Evolutionary conservation across 2,797 vertebrate genomes (phyloP).

Genomic region (Sebastiscus tertius): DNA sequence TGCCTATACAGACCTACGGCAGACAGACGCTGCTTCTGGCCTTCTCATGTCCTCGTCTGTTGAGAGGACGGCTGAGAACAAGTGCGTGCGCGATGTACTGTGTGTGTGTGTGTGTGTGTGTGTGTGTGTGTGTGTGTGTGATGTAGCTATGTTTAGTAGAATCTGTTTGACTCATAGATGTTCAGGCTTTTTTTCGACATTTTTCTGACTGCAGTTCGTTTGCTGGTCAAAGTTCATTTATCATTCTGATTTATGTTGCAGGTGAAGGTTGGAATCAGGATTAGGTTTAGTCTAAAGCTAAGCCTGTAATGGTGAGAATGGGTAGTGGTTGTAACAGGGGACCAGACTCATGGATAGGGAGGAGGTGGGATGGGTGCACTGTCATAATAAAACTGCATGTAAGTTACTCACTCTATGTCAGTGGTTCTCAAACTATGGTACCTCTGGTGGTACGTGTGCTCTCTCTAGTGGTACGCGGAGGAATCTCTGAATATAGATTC

Average conservation of each 20-base stretch:
- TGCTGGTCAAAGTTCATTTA: background rate
- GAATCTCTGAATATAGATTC: too few relatives aligned
- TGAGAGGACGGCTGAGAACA: background rate
- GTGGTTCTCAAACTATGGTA: too few relatives aligned
- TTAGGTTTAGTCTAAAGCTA: too few relatives aligned
- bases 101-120: background rate
- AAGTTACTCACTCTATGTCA: too few relatives aligned
- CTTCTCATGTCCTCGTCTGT: background rate
- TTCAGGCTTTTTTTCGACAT: background rate
- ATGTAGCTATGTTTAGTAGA: background rate
- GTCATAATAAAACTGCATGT: too few relatives aligned
- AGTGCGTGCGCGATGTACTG: background rate
- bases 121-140: background rate
- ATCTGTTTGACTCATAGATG: background rate
- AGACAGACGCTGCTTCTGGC: conserved; percentile 2
- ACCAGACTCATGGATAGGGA: too few relatives aligned
- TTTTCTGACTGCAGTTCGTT: background rate
- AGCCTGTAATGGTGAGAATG: too few relatives aligned
- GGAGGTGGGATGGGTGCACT: too few relatives aligned
- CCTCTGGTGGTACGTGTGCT: too few relatives aligned
- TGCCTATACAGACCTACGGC: conserved; percentile 16
- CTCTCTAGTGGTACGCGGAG: too few relatives aligned
- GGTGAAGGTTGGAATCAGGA: too few relatives aligned
- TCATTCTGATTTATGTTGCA: background rate
- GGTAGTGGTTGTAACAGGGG: too few relatives aligned